A percentile compares a stretch with the other conserved stretches of the same genome.
These are phyloP conservation scores for Macrophya alboannulata DNA, from an alignment of 2,888 invertebrate species.

Conservation along the genomic window DNA sequence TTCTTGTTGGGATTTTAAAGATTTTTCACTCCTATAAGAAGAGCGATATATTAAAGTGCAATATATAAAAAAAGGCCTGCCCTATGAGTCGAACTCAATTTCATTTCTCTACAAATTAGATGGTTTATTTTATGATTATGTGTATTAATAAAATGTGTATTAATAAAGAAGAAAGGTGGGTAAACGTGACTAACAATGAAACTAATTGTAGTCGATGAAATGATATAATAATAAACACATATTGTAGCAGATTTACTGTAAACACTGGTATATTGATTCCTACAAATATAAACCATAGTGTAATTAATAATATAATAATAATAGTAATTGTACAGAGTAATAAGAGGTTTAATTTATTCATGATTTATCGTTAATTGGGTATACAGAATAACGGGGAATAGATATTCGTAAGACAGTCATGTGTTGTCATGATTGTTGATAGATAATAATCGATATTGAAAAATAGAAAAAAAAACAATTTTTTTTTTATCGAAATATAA, in stretches of 20 bases:
- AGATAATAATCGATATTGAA: conserved; percentile 37
- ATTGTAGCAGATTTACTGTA: conserved; percentile 66
- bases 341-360: conserved; percentile 53
- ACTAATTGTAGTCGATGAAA: neutral
- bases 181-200: neutral
- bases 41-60: no score
- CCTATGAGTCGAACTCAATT: neutral
- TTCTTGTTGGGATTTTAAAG: neutral
- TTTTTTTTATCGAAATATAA: conserved; percentile 3
- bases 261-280: conserved; percentile 78
- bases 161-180: neutral
- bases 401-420: conserved; percentile 38
- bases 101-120: neutral
- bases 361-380: conserved; percentile 51
- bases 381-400: conserved; percentile 18
- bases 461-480: neutral
- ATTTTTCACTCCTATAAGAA: neutral
- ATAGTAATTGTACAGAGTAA: conserved; percentile 63
- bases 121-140: no score
- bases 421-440: conserved; percentile 44
- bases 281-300: conserved; percentile 77
- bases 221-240: conserved; percentile 16
- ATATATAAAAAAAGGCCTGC: neutral
- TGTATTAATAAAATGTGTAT: neutral
- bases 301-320: conserved; percentile 71